Evolutionary conservation across 1,140 invertebrate genomes (phyloP).

Genomic region (Procambarus clarkii): DNA sequence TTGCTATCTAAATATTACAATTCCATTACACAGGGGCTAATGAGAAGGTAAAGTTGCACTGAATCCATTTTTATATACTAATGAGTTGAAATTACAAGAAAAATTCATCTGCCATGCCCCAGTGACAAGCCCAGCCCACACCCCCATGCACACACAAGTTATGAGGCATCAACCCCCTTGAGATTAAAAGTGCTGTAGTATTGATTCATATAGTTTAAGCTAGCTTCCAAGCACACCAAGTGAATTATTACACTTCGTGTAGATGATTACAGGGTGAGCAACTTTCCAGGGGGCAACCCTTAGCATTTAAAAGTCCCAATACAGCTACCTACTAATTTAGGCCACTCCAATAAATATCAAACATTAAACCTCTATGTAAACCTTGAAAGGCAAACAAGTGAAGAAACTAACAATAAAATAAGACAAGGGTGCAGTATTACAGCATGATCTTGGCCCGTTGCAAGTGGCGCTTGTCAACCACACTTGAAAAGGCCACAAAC

Average conservation of each 20-base stretch:
- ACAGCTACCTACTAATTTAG: constrained; percentile 67
- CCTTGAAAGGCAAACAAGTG: constrained; percentile 65
- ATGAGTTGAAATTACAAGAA: constrained; percentile 13
- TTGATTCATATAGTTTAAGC: constrained; percentile 55
- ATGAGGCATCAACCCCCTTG: constrained; percentile 54
- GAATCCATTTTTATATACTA: background rate
- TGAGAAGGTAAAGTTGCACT: constrained; percentile 43
- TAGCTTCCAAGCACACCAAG: constrained; percentile 67
- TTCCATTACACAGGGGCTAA: constrained; percentile 63
- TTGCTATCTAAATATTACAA: constrained; percentile 54
- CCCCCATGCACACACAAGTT: constrained; percentile 66
- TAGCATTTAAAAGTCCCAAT: constrained; percentile 61
- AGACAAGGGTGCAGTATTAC: constrained; percentile 66
- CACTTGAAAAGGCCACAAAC: constrained; percentile 62
- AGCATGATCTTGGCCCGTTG: constrained; percentile 59
- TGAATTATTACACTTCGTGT: constrained; percentile 60
- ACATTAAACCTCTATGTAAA: constrained; percentile 69
- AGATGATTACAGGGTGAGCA: constrained; percentile 66
- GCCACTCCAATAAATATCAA: constrained; percentile 63
- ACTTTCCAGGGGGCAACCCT: constrained; percentile 53
- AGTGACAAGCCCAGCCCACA: constrained; percentile 60
- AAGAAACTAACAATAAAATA: constrained; percentile 57
- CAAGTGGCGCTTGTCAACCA: constrained; percentile 40
- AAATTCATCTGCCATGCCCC: constrained; percentile 56
- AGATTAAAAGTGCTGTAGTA: constrained; percentile 58